A percentile compares a stretch with the other conserved stretches of the same genome.
Conservation (phyloP, 2,797 vertebrate genomes). For the Leptodactylus fallax region DNA sequence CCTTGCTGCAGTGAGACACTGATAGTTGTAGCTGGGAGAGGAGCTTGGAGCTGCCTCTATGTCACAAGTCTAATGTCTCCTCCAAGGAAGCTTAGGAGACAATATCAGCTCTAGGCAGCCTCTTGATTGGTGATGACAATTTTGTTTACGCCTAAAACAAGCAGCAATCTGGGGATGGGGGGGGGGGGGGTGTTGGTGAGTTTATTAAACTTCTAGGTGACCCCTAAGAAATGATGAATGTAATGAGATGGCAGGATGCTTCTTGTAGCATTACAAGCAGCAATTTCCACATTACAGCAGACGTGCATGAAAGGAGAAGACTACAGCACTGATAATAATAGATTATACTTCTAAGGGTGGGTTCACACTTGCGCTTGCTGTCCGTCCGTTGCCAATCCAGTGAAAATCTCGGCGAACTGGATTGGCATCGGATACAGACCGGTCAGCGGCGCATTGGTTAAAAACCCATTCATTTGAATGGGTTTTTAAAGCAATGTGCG, state of each 20-base stretch:
- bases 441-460: no score
- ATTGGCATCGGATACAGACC: no score
- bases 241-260: neutral
- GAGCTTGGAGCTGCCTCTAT: neutral
- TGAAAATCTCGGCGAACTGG: no score
- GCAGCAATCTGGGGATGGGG: neutral
- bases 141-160: constrained; percentile 47
- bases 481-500: no score
- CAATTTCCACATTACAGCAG: neutral
- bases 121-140: constrained; percentile 33
- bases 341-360: neutral
- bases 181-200: neutral
- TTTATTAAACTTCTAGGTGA: neutral
- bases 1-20: neutral
- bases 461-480: no score
- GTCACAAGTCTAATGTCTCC: neutral
- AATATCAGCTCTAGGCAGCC: neutral
- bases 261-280: neutral
- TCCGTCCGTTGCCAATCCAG: no score
- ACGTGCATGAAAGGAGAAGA: neutral
- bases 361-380: no score
- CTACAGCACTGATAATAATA: neutral
- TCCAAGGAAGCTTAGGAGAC: neutral
- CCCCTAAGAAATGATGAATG: constrained; percentile 12
- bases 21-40: neutral